Evolutionary conservation across 2,113 vertebrate species (phyloP).

Genomic region (Salvelinus alpinus): DNA sequence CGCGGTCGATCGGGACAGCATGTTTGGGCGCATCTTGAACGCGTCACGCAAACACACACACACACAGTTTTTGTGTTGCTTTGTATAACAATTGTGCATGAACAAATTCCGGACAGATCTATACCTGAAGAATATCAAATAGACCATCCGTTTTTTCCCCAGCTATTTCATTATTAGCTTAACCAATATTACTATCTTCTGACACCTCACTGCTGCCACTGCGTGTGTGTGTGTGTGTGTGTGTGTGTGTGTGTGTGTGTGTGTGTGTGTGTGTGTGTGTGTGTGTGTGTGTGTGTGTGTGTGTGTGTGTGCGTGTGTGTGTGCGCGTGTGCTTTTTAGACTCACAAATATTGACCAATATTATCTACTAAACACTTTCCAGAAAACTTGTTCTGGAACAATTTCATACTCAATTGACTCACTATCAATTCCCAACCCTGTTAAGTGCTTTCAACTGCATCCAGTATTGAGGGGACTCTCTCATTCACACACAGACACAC

Average conservation of each 20-base stretch:
- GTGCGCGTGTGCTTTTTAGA: background rate
- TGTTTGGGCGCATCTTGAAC: background rate
- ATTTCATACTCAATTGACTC: slow-evolving; percentile 13
- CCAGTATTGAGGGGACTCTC: background rate
- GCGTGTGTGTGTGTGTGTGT: no score
- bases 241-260: no score
- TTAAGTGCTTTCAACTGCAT: background rate
- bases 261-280: no score
- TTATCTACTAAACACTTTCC: background rate
- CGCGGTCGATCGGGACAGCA: no score
- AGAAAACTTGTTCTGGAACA: background rate
- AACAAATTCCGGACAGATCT: background rate
- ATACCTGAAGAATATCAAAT: background rate
- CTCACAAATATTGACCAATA: slow-evolving; percentile 5
- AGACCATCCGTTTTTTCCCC: background rate
- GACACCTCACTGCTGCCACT: background rate
- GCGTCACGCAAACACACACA: background rate
- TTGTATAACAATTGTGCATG: no score
- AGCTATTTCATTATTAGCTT: background rate
- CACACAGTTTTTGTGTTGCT: background rate
- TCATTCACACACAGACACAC: no score
- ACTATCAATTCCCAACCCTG: background rate
- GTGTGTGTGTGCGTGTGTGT: no score
- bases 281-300: no score
- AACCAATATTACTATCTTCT: background rate